Conservation (phyloP, 2,888 invertebrate species). For the Scaeva pyrastri region DNA sequence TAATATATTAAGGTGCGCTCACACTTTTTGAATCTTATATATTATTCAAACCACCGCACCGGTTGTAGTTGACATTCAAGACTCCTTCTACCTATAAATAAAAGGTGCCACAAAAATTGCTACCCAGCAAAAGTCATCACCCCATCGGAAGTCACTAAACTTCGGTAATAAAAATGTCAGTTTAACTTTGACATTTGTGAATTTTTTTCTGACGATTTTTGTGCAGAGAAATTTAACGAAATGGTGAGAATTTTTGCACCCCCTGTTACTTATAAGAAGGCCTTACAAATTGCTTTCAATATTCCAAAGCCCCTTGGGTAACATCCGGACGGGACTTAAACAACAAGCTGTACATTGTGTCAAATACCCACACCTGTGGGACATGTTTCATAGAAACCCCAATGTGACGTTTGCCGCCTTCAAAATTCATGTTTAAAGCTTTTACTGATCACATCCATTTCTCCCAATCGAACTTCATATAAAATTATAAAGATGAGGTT, state of each 20-base stretch:
- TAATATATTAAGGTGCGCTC: neutral
- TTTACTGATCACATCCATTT: neutral
- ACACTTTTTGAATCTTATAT: neutral
- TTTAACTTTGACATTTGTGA: too few species aligned
- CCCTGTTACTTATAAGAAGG: too few species aligned
- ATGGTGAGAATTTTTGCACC: too few species aligned
- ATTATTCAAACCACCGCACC: too few species aligned
- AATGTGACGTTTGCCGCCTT: conserved; percentile 23
- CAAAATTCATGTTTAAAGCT: conserved; percentile 20
- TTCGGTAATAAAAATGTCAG: too few species aligned
- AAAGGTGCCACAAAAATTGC: too few species aligned
- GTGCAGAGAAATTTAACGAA: too few species aligned
- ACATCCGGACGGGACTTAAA: neutral
- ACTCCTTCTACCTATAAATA: too few species aligned
- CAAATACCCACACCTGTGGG: conserved; percentile 60
- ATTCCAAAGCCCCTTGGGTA: neutral
- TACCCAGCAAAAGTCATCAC: too few species aligned
- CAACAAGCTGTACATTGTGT: conserved; percentile 27
- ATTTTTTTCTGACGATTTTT: too few species aligned
- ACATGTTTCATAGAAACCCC: neutral
- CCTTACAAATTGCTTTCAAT: conserved; percentile 39
- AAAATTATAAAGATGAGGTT: conserved; percentile 19
- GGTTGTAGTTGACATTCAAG: too few species aligned
- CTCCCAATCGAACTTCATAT: neutral
- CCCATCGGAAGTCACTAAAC: too few species aligned